A percentile compares a stretch with the other conserved stretches of the same genome.
phyloP scores from a whole-genome alignment of 2,888 invertebrate species.

The Nowickia ferox region DNA sequence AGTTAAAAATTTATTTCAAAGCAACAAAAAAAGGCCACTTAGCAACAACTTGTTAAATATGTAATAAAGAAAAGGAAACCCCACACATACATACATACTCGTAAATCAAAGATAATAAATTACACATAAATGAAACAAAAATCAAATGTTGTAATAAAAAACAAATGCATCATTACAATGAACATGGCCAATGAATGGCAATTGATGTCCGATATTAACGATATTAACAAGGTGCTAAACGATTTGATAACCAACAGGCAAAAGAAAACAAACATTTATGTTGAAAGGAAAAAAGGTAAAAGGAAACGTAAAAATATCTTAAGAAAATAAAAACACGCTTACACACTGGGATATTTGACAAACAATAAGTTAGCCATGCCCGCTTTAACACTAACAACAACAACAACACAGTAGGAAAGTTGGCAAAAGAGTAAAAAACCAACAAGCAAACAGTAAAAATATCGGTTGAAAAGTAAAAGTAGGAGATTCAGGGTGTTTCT shows the following conservation, averaged over 20 bases:
- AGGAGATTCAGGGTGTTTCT: no score
- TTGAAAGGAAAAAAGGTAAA: conserved; percentile 10
- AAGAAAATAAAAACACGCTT: not conserved
- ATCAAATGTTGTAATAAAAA: conserved; percentile 2
- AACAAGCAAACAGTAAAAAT: conserved; percentile 1
- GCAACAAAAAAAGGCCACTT: not conserved
- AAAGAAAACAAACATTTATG: not conserved
- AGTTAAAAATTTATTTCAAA: no score
- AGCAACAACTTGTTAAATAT: conserved; percentile 49
- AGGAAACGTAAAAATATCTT: conserved; percentile 23
- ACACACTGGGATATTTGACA: not conserved
- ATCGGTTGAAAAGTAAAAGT: not conserved
- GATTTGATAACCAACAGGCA: conserved; percentile 35
- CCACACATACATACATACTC: not conserved
- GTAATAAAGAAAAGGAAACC: conserved; percentile 33
- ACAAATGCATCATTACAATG: conserved; percentile 30
- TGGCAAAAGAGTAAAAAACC: conserved; percentile 6
- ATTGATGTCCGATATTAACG: conserved; percentile 53
- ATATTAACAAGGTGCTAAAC: conserved; percentile 57
- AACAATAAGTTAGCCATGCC: conserved; percentile 1
- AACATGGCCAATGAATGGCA: conserved; percentile 58
- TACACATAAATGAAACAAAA: conserved; percentile 33
- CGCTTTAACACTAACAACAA: conserved; percentile 23
- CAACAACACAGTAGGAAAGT: conserved; percentile 5
- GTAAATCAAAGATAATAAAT: conserved; percentile 32